These are phyloP conservation scores for Mormyrops attenuatus DNA, from an alignment of 2,797 vertebrate genomes.

Conservation along the genomic window DNA sequence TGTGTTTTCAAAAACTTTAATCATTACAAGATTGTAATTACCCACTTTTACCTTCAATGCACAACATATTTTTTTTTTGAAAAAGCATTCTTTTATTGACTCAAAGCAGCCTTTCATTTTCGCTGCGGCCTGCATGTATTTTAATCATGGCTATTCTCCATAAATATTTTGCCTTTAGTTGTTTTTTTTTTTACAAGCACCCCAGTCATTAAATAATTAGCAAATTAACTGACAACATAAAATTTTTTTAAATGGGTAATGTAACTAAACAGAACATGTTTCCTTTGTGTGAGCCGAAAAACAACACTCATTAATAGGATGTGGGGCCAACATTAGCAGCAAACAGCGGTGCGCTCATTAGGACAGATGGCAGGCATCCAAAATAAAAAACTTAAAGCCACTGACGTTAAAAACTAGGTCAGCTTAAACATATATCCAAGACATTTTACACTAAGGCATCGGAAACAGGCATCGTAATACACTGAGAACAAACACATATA, in stretches of 20 bases:
- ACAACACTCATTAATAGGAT: conserved; percentile 29
- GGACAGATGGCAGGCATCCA: conserved; percentile 34
- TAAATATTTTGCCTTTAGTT: conserved; percentile 35
- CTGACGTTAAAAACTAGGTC: conserved; percentile 19
- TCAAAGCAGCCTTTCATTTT: background rate
- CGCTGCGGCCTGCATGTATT: background rate
- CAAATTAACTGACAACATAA: conserved; percentile 41
- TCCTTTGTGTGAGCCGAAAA: conserved; percentile 36
- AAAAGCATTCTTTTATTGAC: background rate
- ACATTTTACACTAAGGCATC: background rate
- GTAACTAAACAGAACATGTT: conserved; percentile 32
- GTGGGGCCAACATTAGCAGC: conserved; percentile 25
- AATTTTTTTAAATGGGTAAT: conserved; percentile 41
- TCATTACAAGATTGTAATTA: conserved; percentile 15
- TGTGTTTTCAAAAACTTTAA: background rate
- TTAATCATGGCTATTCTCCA: conserved; percentile 32
- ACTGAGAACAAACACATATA: background rate
- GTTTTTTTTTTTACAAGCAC: conserved; percentile 24
- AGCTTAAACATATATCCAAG: conserved; percentile 17
- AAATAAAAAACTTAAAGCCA: conserved; percentile 13
- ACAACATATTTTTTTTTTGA: background rate
- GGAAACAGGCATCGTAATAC: conserved; percentile 15
- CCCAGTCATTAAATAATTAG: conserved; percentile 28
- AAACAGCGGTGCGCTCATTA: conserved; percentile 30
- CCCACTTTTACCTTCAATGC: conserved; percentile 23